Evolutionary conservation across 92 coral and sea anemone species (phyloP).

Genomic region (Phenganax marumi): DNA sequence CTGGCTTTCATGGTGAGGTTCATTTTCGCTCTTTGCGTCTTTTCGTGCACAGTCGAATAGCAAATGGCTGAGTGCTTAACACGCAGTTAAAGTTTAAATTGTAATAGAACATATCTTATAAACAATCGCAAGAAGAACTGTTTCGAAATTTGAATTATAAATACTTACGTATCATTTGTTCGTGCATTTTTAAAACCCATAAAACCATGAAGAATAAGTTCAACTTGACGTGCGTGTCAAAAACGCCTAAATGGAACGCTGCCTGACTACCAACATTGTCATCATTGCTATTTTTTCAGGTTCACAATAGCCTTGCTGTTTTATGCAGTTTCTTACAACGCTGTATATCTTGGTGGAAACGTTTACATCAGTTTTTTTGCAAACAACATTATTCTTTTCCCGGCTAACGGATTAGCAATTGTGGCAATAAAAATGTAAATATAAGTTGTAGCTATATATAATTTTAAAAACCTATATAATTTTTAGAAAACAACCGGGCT

Average conservation of each 20-base stretch:
- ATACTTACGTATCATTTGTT: neutral
- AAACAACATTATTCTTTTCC: slow-evolving; percentile 13
- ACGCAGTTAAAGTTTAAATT: too few relatives aligned
- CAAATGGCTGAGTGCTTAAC: too few relatives aligned
- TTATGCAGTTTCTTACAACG: slow-evolving; percentile 37
- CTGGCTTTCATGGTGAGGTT: slow-evolving; percentile 89
- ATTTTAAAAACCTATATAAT: neutral
- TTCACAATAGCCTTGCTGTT: slow-evolving; percentile 33
- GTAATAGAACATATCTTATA: too few relatives aligned
- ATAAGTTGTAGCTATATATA: neutral
- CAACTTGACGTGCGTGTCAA: too few relatives aligned
- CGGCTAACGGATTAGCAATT: slow-evolving; percentile 27
- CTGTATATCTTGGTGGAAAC: slow-evolving; percentile 41
- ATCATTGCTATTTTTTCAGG: slow-evolving; percentile 12
- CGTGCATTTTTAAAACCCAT: neutral
- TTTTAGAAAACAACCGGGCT: neutral
- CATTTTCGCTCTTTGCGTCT: too few relatives aligned
- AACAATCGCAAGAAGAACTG: neutral
- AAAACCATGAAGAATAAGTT: too few relatives aligned
- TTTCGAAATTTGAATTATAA: neutral
- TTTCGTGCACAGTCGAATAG: too few relatives aligned
- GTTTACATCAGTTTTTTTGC: slow-evolving; percentile 40
- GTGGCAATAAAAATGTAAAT: slow-evolving; percentile 45
- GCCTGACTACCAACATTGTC: too few relatives aligned
- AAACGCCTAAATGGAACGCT: too few relatives aligned